Evolutionary conservation across 2,888 invertebrate genomes (phyloP).

Genomic region (Gymnosoma rotundatum): DNA sequence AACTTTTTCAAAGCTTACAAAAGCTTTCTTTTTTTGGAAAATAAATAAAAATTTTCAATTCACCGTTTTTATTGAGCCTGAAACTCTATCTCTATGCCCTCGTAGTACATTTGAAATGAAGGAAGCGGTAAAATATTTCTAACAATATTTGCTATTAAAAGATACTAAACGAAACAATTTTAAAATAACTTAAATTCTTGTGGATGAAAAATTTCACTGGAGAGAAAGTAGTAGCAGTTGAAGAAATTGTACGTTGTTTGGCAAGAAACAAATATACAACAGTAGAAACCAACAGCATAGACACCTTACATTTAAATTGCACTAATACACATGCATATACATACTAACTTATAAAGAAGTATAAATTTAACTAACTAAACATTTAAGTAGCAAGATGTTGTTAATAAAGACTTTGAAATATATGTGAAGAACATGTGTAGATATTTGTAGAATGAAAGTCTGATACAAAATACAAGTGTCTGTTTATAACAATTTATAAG

Average conservation of each 20-base stretch:
- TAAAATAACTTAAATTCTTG: constrained; percentile 43
- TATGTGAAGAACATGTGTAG: background rate
- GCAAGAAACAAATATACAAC: constrained; percentile 24
- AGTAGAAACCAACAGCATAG: background rate
- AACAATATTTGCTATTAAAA: constrained; percentile 43
- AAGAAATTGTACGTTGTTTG: background rate
- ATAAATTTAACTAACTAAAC: background rate
- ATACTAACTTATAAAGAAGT: background rate
- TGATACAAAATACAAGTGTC: constrained; percentile 17
- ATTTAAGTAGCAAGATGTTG: constrained; percentile 18
- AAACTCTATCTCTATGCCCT: background rate
- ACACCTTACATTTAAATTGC: constrained; percentile 1
- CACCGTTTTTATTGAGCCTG: background rate
- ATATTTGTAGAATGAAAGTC: background rate
- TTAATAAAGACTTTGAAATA: constrained; percentile 17
- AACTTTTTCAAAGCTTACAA: too few species aligned
- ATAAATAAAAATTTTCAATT: background rate
- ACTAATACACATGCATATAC: constrained; percentile 8
- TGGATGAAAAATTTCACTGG: constrained; percentile 18
- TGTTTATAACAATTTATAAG: constrained; percentile 30
- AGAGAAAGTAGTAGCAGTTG: constrained; percentile 2
- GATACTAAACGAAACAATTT: constrained; percentile 47
- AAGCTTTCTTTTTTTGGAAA: too few species aligned
- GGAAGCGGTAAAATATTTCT: constrained; percentile 2
- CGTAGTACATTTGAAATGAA: constrained; percentile 1